Evolutionary conservation across 2,113 vertebrate genomes (phyloP), one percentile per base, ranked within the genome.

Genomic region (Crotalus tigris): DNA sequence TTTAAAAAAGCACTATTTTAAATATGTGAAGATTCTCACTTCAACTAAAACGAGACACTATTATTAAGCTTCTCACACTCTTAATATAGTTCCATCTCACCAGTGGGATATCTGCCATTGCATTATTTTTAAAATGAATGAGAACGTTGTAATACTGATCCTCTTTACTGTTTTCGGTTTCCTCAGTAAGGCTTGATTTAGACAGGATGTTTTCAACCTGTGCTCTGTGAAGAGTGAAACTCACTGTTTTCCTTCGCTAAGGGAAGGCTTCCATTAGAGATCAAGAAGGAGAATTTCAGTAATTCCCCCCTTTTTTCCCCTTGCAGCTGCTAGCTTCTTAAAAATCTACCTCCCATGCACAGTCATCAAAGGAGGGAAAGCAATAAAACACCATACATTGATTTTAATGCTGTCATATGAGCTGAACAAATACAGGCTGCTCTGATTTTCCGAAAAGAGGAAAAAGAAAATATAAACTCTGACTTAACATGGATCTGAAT

Each of bases 11-110:
- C 94, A 95, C 51, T 85, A 91, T 95, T 92, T 58, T 90, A 88
- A 93, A 94, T 33, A 94, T 33, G 0, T 91, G 88, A 88, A 94
- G 93, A 95, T 23, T 58, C 88, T 93, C 88, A 92, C 88, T 85
- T 13, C 49, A 95, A 69, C 58, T 54, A 58, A 92, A 46, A 49
- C 90, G 53, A 95, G n/a, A n/a, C 23, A 94, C 92, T 95, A 93
- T 95, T 95, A 61, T 5, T 59, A 94, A 95, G 90, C 92, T 61
- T 17, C 46, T 86, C 85, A 89, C 33, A n/a, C 95, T 81, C 44
- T 26, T 69, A 93, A 87, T 94, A 94, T n/a, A 93, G 29, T 0
- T 95, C 91, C 54, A 33, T 95, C 95, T 95, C 91, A 95, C 91
- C 59, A 93, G 93, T 46, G 91, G 58, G 17, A 95, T 19, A 55